phyloP scores from a whole-genome alignment of 1,140 invertebrate genomes.

The Muscidifurax raptorellus region DNA sequence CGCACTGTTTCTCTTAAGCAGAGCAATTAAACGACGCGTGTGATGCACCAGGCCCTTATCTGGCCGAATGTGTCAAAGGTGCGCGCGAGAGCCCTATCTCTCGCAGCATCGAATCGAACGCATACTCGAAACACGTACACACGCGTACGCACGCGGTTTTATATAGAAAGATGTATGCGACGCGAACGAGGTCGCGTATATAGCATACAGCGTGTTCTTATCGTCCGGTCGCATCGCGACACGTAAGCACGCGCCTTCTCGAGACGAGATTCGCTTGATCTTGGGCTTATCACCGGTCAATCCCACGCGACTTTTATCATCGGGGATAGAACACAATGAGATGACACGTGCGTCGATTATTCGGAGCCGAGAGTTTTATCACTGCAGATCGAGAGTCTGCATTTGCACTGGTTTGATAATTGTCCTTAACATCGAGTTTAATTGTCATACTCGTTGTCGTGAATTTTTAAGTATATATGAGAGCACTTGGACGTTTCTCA shows the following conservation, averaged over 20 bases:
- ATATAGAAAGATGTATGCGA: not conserved
- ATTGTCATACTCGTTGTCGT: no score
- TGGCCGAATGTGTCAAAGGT: constrained; percentile 40
- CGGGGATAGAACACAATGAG: not conserved
- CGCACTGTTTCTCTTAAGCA: not conserved
- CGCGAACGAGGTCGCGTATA: not conserved
- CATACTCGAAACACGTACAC: not conserved
- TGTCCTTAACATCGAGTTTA: not conserved
- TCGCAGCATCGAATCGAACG: constrained; percentile 10
- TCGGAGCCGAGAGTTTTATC: not conserved
- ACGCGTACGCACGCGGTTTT: not conserved
- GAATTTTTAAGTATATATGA: not conserved
- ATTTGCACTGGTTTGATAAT: not conserved
- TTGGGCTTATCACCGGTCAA: not conserved
- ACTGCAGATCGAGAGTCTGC: no score
- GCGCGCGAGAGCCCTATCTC: constrained; percentile 16
- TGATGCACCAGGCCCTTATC: constrained; percentile 26
- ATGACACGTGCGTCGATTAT: not conserved
- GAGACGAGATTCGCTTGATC: not conserved
- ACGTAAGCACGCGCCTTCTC: constrained; percentile 17
- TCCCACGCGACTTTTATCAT: not conserved
- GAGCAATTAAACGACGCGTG: constrained; percentile 37
- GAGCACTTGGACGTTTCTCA: not conserved
- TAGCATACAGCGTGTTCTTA: not conserved
- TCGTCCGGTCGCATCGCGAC: not conserved